Evolutionary conservation across 2,797 vertebrate species (phyloP), one percentile per base, ranked within the genome.

Genomic region (Rhodeus uyekii): DNA sequence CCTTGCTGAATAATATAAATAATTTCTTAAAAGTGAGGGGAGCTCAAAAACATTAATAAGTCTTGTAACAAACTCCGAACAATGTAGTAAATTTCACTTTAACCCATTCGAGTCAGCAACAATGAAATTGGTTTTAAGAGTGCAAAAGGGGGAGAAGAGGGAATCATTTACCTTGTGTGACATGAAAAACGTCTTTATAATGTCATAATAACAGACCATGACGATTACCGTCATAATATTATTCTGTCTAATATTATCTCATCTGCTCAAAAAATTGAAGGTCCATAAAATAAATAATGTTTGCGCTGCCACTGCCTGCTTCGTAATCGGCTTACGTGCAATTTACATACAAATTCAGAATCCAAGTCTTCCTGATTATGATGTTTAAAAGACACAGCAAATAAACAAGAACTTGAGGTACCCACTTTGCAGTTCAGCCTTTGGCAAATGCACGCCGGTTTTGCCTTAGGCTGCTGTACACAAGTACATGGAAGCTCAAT

Each of bases 321-420:
- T 92, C 92, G 90, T 94, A 95, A 95, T 93, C 93, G 91, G 93
- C 92, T 94, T 95, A 94, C 87, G 55, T 85, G 86, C 88, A 92
- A 94, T 95, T 94, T 95, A 93, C 93, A 95, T 94, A 93, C 94
- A 82, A 93, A 93, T 91, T 92, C 91, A 79, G 87, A 89, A 90
- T 91, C 89, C 92, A 89, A 92, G 89, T 89, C 90, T 87, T 71
- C 88, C 89, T 90, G 91, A 94, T 94, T 92, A 92, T 91, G 88
- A 92, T 91, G 89, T 92, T 92, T 91, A 89, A 93, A 90, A 89
- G 87, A 84, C 89, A 89, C 85, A 85, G 87, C 89, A 89, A 92
- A 92, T 93, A 93, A 93, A 92, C 90, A 92, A 77, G 88, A 90
- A 90, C 89, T 91, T 90, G 87, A 87, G 61, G 78, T 88, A 85